phyloP scores from a whole-genome alignment of 2,797 vertebrate species.

The Decapterus maruadsi region DNA sequence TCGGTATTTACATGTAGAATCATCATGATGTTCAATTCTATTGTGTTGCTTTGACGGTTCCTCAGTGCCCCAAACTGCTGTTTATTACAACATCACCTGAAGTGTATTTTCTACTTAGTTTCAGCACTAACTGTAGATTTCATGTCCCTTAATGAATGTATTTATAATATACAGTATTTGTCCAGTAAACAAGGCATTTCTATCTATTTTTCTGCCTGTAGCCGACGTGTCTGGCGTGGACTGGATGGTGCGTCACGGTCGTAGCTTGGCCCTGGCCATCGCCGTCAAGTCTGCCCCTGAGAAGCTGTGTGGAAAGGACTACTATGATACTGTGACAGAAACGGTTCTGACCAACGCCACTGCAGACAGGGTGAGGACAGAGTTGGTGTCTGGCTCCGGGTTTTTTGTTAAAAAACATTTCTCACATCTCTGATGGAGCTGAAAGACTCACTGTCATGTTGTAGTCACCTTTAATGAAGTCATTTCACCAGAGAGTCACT shows the following conservation, averaged over 20 bases:
- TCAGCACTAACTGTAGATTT: background rate
- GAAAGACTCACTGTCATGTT: background rate
- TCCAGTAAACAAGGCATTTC: background rate
- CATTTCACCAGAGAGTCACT: background rate
- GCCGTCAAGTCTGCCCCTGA: conserved; percentile 90
- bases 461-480: background rate
- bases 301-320: conserved; percentile 90
- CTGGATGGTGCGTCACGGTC: conserved; percentile 99
- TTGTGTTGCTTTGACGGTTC: background rate
- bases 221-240: conserved; percentile 96
- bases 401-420: background rate
- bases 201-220: conserved; percentile 55
- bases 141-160: background rate
- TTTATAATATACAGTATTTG: background rate
- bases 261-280: conserved; percentile 93
- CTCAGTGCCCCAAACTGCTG: background rate
- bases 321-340: conserved; percentile 88
- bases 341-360: conserved; percentile 90
- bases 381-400: background rate
- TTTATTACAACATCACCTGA: conserved; percentile 5
- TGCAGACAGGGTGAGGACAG: conserved; percentile 91
- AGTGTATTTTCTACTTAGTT: conserved; percentile 7
- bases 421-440: background rate
- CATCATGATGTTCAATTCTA: background rate
- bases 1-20: conserved; percentile 68